Percentiles rank a stretch among this genome's conserved stretches.
Evolutionary conservation across 2,888 invertebrate species (phyloP).

Genomic region (Hanleya hanleyi): DNA sequence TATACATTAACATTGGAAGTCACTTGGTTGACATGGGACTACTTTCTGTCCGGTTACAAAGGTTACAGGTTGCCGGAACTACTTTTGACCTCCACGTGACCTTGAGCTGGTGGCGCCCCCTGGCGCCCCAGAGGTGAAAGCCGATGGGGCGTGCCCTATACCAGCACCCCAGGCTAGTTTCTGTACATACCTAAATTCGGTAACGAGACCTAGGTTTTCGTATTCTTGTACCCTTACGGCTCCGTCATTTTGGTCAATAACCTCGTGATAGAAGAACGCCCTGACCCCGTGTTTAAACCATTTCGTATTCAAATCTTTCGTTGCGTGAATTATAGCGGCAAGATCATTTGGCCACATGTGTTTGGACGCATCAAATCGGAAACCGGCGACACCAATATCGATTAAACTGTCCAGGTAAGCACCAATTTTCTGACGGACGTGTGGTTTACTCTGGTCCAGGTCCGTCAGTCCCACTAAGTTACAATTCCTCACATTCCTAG

Average conservation of each 20-base stretch:
- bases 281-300: slow-evolving; percentile 30
- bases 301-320: slow-evolving; percentile 18
- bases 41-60: too few species aligned
- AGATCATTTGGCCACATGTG: slow-evolving; percentile 48
- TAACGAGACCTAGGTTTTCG: slow-evolving; percentile 76
- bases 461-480: slow-evolving; percentile 84
- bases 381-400: slow-evolving; percentile 43
- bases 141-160: too few species aligned
- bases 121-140: too few species aligned
- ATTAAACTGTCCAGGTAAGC: slow-evolving; percentile 37
- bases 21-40: too few species aligned
- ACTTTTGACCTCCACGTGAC: too few species aligned
- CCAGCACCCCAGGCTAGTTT: slow-evolving; percentile 17
- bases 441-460: slow-evolving; percentile 79
- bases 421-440: slow-evolving; percentile 34
- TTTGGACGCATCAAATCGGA: slow-evolving; percentile 42
- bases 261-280: slow-evolving; percentile 42
- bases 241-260: slow-evolving; percentile 42
- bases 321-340: slow-evolving; percentile 21
- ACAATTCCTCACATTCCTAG: slow-evolving; percentile 80
- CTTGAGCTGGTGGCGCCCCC: too few species aligned
- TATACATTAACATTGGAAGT: too few species aligned
- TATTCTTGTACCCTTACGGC: slow-evolving; percentile 43
- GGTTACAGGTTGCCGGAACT: too few species aligned
- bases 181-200: slow-evolving; percentile 81